phyloP scores from a whole-genome alignment of 2,113 vertebrate species.

The Orientallactaga bullata region DNA sequence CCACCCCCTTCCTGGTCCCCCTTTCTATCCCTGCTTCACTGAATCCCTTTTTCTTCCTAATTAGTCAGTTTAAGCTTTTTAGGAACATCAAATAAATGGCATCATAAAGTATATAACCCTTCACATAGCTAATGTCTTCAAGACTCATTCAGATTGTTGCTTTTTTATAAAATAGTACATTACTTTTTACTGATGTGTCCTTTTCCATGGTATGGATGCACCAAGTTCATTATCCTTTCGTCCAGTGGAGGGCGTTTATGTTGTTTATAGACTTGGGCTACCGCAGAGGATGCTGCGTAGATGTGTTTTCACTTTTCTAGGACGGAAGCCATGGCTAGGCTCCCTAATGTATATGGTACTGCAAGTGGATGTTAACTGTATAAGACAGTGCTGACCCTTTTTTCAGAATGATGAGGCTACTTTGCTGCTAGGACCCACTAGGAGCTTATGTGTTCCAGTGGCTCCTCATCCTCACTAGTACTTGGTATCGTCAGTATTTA shows the following conservation, averaged over 20 bases:
- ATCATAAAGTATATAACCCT: not conserved
- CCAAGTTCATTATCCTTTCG: not conserved
- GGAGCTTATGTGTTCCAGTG: not conserved
- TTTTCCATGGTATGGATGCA: not conserved
- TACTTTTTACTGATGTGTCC: not conserved
- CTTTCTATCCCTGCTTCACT: too few species aligned
- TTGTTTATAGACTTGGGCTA: not conserved
- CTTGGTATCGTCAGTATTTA: too few species aligned
- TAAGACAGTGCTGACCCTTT: not conserved
- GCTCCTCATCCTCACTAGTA: not conserved
- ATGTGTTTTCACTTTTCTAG: not conserved
- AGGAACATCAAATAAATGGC: not conserved
- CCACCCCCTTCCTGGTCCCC: too few species aligned
- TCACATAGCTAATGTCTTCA: not conserved
- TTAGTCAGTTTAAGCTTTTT: not conserved
- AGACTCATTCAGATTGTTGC: not conserved
- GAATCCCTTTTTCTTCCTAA: not conserved
- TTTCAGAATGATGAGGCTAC: not conserved
- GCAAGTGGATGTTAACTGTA: not conserved
- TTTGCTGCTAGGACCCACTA: not conserved
- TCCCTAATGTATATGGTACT: not conserved
- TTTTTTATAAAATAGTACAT: not conserved
- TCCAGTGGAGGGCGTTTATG: not conserved
- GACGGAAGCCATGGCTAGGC: not conserved
- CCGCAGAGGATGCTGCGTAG: not conserved